Percentiles rank a stretch among this genome's conserved stretches.
These are phyloP conservation scores for Melitaea cinxia DNA, from an alignment of 1,140 invertebrate genomes.

Conservation along the genomic window DNA sequence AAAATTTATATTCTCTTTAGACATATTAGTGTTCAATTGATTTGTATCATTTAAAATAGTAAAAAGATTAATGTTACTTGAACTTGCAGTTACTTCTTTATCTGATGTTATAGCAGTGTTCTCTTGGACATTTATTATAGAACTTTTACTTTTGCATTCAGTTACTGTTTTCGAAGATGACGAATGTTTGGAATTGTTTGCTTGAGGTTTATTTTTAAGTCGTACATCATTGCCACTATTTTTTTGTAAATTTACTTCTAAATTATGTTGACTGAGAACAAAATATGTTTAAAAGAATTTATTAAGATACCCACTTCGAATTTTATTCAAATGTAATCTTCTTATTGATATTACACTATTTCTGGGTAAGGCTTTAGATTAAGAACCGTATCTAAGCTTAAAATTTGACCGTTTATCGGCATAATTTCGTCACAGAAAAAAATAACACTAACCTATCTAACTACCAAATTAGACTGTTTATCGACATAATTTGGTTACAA, in stretches of 20 bases:
- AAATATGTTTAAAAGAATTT: neutral
- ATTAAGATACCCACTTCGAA: no score
- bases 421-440: no score
- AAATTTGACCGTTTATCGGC: no score
- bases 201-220: constrained; percentile 43
- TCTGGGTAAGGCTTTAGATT: no score
- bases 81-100: constrained; percentile 59
- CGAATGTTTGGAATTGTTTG: constrained; percentile 47
- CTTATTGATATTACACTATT: no score
- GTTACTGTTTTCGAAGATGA: constrained; percentile 38
- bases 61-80: constrained; percentile 56
- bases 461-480: no score
- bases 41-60: constrained; percentile 37
- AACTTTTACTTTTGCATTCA: constrained; percentile 40
- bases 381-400: no score
- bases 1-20: constrained; percentile 23
- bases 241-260: constrained; percentile 19
- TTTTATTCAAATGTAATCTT: no score
- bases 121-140: constrained; percentile 28
- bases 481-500: no score
- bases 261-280: constrained; percentile 21
- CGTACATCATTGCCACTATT: constrained; percentile 21
- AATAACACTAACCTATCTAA: no score
- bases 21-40: neutral
- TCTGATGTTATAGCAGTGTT: constrained; percentile 34